Base-by-base conservation (phyloP, 2,797 vertebrate genomes). In the Coluber constrictor region DNA sequence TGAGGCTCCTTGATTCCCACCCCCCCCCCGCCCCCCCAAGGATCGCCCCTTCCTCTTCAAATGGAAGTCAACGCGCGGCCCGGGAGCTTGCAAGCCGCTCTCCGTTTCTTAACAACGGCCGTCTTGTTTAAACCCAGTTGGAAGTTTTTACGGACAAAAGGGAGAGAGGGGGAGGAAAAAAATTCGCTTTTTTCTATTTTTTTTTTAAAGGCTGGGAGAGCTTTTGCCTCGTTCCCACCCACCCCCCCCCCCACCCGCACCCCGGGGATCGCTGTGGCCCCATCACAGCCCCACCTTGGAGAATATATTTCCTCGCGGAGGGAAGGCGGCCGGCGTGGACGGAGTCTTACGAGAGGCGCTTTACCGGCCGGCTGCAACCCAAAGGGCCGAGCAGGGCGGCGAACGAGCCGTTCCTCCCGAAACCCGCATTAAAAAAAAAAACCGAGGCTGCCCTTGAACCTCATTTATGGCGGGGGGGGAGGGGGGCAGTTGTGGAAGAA, bases 401-500 rank as follows among this genome's bases (percentile, higher is more conserved):
- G 16, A 37, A 1, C 32, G 8, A 43, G 70, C 16, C 23, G 1
- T 91, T 94, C 94, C 93, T 96, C 95, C 32, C 25, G 54, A 57
- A 56, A 16, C 16, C 32, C 37, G 37, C n/a, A 7, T 23, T 18
- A 25, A 25, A 9, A 10, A 11, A 25, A n/a, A 55, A 25, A 25
- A 9, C 1, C 55, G 37, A 12, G 0, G 11, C 32, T 47, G 29
- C 12, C n/a, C 27, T 57, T 88, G 12, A 20, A 23, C 60, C 56
- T 61, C 86, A 86, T 63, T 32, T 25, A 55, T 55, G 86, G 54
- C 3, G 63, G 10, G 23, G 3, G 5, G 51, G 13, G 12, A 0
- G 11, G 47, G 32, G 20, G 7, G 3, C 9, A 43, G 5, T 2
- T 51, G 11, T 23, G n/a, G 63, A 4, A 10, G 47, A 29, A 86